Conservation (phyloP, 2,888 invertebrate species). For the Pandemis cinnamomeana region DNA sequence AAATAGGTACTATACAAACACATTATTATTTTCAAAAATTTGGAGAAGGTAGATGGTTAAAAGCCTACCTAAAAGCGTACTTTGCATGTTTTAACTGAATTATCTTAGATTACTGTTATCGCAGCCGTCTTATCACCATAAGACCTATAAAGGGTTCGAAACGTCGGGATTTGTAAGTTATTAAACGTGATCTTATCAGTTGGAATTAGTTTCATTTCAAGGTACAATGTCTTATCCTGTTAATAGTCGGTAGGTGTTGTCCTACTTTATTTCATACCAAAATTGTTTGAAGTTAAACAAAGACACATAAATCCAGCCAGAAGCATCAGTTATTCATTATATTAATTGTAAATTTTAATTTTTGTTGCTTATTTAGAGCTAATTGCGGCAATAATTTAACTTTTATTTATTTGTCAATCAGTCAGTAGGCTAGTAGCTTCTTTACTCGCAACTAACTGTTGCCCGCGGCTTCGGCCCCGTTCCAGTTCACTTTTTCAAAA, state of each 20-base stretch:
- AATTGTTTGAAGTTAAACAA: too few species aligned
- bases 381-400: too few species aligned
- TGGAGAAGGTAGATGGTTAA: not conserved
- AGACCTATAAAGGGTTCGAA: not conserved
- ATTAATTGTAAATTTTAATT: too few species aligned
- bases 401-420: too few species aligned
- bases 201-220: slow-evolving; percentile 7
- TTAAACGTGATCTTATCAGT: not conserved
- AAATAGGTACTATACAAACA: not conserved
- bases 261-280: not conserved
- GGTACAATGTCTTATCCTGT: not conserved
- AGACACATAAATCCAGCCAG: too few species aligned
- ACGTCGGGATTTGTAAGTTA: not conserved
- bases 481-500: too few species aligned
- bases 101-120: slow-evolving; percentile 7
- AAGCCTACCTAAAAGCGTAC: not conserved
- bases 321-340: too few species aligned
- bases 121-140: not conserved
- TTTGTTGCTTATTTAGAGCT: too few species aligned
- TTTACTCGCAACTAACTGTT: too few species aligned
- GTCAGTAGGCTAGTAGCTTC: too few species aligned
- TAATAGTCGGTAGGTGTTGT: not conserved
- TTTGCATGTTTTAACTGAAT: not conserved
- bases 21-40: not conserved
- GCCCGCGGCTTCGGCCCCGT: too few species aligned